These are phyloP conservation scores for Lucinisca nassula DNA, from an alignment of 2,888 invertebrate species.

Conservation along the genomic window DNA sequence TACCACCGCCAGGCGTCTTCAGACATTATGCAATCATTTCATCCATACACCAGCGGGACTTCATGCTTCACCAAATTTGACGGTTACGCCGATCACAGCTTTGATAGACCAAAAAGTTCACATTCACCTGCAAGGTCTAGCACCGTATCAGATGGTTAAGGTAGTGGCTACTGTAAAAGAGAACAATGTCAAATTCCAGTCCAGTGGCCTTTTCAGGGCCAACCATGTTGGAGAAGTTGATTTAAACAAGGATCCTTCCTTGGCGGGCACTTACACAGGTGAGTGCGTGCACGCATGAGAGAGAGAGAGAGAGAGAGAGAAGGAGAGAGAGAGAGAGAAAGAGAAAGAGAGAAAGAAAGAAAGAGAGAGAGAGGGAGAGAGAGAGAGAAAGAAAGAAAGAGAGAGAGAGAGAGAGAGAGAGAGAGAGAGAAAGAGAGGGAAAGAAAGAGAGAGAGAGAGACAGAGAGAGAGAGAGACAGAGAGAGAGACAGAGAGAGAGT, in stretches of 20 bases:
- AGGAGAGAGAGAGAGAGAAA: too few species aligned
- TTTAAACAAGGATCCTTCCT: background rate
- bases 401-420: too few species aligned
- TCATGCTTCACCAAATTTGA: background rate
- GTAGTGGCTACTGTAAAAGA: conserved; percentile 14
- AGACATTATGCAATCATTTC: background rate
- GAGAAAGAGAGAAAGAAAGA: too few species aligned
- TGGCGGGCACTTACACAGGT: conserved; percentile 27
- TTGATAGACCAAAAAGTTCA: conserved; percentile 23
- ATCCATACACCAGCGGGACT: background rate
- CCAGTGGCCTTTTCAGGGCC: conserved; percentile 6
- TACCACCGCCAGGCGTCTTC: background rate
- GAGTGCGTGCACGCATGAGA: too few species aligned
- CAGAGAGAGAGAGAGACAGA: too few species aligned
- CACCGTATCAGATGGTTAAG: conserved; percentile 24
- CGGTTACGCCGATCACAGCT: background rate
- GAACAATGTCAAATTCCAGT: conserved; percentile 24
- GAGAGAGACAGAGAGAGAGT: too few species aligned
- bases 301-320: too few species aligned
- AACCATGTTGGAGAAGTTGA: conserved; percentile 4
- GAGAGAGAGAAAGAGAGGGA: too few species aligned
- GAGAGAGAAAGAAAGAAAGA: too few species aligned
- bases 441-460: too few species aligned
- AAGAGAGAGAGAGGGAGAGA: too few species aligned
- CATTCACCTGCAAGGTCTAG: conserved; percentile 17